Evolutionary conservation across 1,140 invertebrate genomes (phyloP).

Genomic region (Drosophila nasuta): DNA sequence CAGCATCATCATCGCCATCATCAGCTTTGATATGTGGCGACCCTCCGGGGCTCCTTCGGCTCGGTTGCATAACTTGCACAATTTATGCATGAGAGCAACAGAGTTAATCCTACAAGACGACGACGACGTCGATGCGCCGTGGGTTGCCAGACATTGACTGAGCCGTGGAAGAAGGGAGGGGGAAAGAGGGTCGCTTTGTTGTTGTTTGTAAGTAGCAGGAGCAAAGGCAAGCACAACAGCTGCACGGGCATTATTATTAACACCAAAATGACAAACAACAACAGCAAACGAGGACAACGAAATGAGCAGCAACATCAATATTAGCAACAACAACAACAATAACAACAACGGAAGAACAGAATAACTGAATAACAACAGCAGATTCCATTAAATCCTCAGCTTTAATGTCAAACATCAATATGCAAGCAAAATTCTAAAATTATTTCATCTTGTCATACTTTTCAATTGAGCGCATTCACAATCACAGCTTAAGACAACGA

Average conservation of each 20-base stretch:
- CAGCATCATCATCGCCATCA: slow-evolving; percentile 5
- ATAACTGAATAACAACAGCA: not conserved
- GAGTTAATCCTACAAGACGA: slow-evolving; percentile 70
- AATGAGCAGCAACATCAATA: not conserved
- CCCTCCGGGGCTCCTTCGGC: not conserved
- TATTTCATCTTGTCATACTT: slow-evolving; percentile 25
- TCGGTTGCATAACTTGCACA: slow-evolving; percentile 66
- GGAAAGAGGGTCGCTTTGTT: slow-evolving; percentile 12
- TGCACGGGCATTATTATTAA: slow-evolving; percentile 55
- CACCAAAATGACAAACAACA: slow-evolving; percentile 60
- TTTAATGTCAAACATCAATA: slow-evolving; percentile 16
- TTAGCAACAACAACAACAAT: not conserved
- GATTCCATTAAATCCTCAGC: slow-evolving; percentile 8
- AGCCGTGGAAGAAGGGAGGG: slow-evolving; percentile 21
- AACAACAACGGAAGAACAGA: not conserved
- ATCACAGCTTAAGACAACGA: slow-evolving; percentile 38
- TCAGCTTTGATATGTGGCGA: slow-evolving; percentile 7
- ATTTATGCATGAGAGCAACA: slow-evolving; percentile 75
- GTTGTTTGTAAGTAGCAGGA: slow-evolving; percentile 55
- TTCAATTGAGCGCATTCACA: slow-evolving; percentile 1
- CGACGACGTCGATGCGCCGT: slow-evolving; percentile 37
- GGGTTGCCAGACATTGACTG: slow-evolving; percentile 56
- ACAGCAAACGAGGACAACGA: not conserved
- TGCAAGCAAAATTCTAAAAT: not conserved
- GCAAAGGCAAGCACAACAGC: slow-evolving; percentile 42